A percentile compares a stretch with the other conserved stretches of the same genome.
phyloP scores from a whole-genome alignment of 2,113 vertebrate species.

The Amblyopsis rosae region DNA sequence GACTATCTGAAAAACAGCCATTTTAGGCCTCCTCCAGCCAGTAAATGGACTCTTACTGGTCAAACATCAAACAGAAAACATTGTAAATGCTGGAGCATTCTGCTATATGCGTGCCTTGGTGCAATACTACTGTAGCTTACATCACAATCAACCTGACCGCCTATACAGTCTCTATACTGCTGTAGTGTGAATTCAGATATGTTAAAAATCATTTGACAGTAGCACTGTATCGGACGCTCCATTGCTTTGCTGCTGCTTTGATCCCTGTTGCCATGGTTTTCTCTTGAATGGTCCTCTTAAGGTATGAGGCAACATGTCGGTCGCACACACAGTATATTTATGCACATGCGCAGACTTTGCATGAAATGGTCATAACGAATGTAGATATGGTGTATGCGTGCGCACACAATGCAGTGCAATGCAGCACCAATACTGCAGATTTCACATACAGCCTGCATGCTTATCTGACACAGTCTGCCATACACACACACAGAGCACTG shows the following conservation, averaged over 20 bases:
- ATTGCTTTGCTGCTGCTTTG: conserved; percentile 17
- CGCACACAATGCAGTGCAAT: conserved; percentile 16
- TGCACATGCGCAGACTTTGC: conserved; percentile 1
- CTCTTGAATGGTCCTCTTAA: conserved; percentile 43
- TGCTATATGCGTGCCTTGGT: too few relatives aligned
- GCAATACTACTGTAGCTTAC: too few relatives aligned
- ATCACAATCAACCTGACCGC: neutral
- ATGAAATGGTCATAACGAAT: neutral
- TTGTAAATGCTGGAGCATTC: too few relatives aligned
- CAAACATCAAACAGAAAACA: too few relatives aligned
- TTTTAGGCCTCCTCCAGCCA: too few relatives aligned
- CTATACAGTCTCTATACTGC: neutral
- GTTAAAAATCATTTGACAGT: conserved; percentile 39
- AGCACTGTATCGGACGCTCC: conserved; percentile 58
- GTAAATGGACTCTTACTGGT: too few relatives aligned
- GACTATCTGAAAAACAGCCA: too few relatives aligned
- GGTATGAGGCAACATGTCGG: conserved; percentile 14
- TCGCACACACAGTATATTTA: conserved; percentile 4
- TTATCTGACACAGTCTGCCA: conserved; percentile 10
- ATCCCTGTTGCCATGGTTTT: conserved; percentile 69
- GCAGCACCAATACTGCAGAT: conserved; percentile 40
- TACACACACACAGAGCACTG: neutral
- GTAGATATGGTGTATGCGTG: neutral
- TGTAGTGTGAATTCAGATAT: too few relatives aligned
- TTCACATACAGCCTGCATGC: conserved; percentile 23